Base-by-base conservation (phyloP, 37 sponge, comb jelly and placozoan genomes). In the Ianthella basta region DNA sequence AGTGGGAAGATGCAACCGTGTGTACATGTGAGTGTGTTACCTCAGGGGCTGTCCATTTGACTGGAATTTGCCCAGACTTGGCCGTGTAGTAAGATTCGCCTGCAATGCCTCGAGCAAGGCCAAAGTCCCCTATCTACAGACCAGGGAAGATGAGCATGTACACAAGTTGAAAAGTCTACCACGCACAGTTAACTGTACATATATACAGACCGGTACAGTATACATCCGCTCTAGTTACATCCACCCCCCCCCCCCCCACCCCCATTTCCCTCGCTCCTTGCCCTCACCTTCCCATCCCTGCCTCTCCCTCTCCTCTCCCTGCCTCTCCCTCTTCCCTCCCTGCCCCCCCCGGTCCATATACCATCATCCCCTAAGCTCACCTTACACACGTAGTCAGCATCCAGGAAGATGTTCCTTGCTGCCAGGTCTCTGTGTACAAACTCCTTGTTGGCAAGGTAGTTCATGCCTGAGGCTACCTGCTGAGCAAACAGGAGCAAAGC, bases 371-470 rank as follows among this genome's bases (percentile, higher is more conserved):
- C n/a, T n/a, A n/a, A n/a, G n/a, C 70, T 69, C 34, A 69, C 70
- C 34, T 70, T 84, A 55, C 85, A 73, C 19, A 53, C 55, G 34
- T 59, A 54, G 30, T 37, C 32, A 18, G 23, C 55, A 55, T 33
- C 56, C 15, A 84, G 74, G 19, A 84, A 60, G 1, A 73, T 57
- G 37, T 84, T 84, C 72, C 83, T 61, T 34, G 83, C 83, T 38
- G 83, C 83, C 13, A 83, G 83, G 40, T 83, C 83, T 53, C 83
- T 64, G 60, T 83, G 83, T 29, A 83, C 83, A 83, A 64, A 83
- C 2, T 60, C 30, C 83, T 63, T 83, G n/a, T 44, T 36, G 23
- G 83, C 61, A 14, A 83, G 83, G 67, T 83, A 83, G 38, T 83
- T 67, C 83, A 83, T 83, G 0, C 83, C 83, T 3, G n/a, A 23